These are phyloP conservation scores for Chrysogorgia sp. DNA, from an alignment of 92 coral and sea anemone genomes.

Conservation along the genomic window DNA sequence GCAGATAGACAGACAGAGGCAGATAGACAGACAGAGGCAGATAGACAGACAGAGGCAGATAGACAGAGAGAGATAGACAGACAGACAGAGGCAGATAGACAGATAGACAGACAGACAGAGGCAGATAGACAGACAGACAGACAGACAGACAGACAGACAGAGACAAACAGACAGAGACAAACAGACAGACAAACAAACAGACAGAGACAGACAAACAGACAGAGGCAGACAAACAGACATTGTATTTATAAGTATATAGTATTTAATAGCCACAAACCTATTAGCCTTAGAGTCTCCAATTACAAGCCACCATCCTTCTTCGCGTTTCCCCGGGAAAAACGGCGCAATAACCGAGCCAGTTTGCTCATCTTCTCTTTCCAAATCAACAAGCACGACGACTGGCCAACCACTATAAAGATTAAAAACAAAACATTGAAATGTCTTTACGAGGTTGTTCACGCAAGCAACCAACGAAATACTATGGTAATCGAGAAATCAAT, in stretches of 20 bases:
- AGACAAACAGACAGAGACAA: too few relatives aligned
- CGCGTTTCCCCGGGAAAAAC: slow-evolving; percentile 98
- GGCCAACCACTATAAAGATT: slow-evolving; percentile 76
- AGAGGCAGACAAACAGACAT: background rate
- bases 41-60: too few relatives aligned
- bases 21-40: too few relatives aligned
- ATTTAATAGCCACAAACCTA: slow-evolving; percentile 70
- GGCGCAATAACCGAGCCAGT: slow-evolving; percentile 97
- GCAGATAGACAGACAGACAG: too few relatives aligned
- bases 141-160: too few relatives aligned
- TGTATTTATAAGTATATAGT: too few relatives aligned
- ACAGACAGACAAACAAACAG: too few relatives aligned
- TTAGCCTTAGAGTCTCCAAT: slow-evolving; percentile 95
- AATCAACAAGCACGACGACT: slow-evolving; percentile 87
- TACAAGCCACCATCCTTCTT: slow-evolving; percentile 99
- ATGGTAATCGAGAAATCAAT: background rate
- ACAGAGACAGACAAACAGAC: too few relatives aligned
- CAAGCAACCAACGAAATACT: background rate
- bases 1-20: too few relatives aligned
- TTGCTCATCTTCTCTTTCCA: slow-evolving; percentile 97
- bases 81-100: too few relatives aligned
- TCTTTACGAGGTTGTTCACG: background rate
- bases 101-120: too few relatives aligned
- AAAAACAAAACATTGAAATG: background rate
- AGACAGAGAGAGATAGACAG: too few relatives aligned